Conservation (phyloP, 2,113 vertebrate genomes). For the Nanorana parkeri region DNA sequence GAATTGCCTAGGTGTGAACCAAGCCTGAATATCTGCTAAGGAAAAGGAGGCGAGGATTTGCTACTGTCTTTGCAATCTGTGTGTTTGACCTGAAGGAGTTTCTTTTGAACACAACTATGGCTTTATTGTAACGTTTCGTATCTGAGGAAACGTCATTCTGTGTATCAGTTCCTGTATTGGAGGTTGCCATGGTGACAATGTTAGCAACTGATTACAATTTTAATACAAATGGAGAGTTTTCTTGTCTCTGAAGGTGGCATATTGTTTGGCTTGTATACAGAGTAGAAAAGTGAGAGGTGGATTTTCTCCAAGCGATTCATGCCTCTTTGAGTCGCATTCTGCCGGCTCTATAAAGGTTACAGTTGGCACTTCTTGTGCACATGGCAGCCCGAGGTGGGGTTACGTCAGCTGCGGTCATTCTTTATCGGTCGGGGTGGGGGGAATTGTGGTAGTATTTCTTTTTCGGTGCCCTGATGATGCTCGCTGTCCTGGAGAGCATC, state of each 20-base stretch:
- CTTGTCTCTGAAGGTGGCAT: no score
- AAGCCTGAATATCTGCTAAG: no score
- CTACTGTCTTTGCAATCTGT: no score
- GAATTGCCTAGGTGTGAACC: no score
- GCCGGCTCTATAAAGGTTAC: not conserved
- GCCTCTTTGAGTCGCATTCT: not conserved
- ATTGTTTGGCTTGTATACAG: not conserved
- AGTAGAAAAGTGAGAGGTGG: not conserved
- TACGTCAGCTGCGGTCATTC: not conserved
- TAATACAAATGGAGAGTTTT: no score
- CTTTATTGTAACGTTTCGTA: no score
- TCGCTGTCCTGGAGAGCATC: not conserved
- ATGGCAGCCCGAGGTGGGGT: not conserved
- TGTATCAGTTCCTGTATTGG: no score
- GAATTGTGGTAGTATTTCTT: not conserved
- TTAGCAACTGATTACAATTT: no score
- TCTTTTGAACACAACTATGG: no score
- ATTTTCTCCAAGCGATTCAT: not conserved
- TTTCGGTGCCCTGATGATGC: not conserved
- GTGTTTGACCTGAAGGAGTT: no score
- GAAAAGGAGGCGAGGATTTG: no score
- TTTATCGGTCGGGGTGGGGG: not conserved
- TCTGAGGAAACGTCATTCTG: no score
- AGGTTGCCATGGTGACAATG: not conserved
- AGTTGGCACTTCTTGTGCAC: not conserved